Evolutionary conservation across 2,888 invertebrate species (phyloP).

Genomic region (Chelonus formosanus): DNA sequence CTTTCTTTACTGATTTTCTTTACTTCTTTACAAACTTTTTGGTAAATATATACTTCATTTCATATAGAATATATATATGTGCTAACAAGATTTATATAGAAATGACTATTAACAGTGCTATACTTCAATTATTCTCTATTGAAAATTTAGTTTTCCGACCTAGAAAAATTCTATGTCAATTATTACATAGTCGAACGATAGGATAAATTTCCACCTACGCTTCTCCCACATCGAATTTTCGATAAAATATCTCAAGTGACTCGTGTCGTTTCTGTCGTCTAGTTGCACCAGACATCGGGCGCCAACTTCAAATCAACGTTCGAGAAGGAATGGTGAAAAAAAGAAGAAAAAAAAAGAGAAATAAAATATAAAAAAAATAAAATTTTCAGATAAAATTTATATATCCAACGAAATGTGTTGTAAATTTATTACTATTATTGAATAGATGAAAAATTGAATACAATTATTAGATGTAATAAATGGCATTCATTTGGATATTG

Average conservation of each 20-base stretch:
- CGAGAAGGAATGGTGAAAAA: slow-evolving; percentile 1
- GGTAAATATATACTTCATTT: too few species aligned
- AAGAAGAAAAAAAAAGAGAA: slow-evolving; percentile 11
- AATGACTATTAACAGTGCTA: too few species aligned
- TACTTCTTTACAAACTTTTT: too few species aligned
- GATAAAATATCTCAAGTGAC: slow-evolving; percentile 30
- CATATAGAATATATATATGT: not conserved
- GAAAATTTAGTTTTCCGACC: not conserved
- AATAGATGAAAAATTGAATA: not conserved
- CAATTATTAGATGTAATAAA: too few species aligned
- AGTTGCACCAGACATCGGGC: slow-evolving; percentile 31
- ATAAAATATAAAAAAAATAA: not conserved
- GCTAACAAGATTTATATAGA: not conserved
- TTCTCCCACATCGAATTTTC: slow-evolving; percentile 26
- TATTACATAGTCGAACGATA: slow-evolving; percentile 23
- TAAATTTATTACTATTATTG: slow-evolving; percentile 1
- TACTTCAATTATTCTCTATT: too few species aligned
- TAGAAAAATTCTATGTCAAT: slow-evolving; percentile 31
- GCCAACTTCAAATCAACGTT: slow-evolving; percentile 34
- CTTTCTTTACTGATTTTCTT: not conserved
- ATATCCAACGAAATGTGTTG: not conserved
- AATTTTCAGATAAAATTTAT: slow-evolving; percentile 1
- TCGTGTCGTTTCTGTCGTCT: slow-evolving; percentile 24
- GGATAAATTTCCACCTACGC: slow-evolving; percentile 32
- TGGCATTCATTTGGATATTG: too few species aligned